Evolutionary conservation across 2,888 invertebrate genomes (phyloP).

Genomic region (Drosophila rellima): DNA sequence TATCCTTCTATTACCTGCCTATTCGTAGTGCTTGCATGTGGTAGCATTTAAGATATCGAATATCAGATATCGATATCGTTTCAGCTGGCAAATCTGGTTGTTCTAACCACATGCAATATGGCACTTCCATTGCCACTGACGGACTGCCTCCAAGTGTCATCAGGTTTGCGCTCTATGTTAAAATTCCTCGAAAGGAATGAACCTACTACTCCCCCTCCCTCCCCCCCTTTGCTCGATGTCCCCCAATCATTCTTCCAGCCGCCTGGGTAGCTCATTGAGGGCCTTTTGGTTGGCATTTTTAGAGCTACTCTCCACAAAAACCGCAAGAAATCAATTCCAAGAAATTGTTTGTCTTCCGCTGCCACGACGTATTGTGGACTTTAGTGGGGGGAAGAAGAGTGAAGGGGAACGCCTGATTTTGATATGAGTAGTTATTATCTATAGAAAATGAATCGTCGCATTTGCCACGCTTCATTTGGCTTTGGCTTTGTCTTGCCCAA

Average conservation of each 20-base stretch:
- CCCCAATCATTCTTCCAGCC: not conserved
- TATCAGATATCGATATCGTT: constrained; percentile 51
- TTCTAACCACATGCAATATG: constrained; percentile 48
- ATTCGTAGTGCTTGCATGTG: constrained; percentile 36
- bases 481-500: constrained; percentile 13
- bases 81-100: constrained; percentile 5
- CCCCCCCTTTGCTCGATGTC: not conserved
- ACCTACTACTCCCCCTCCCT: not conserved
- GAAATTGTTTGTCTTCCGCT: constrained; percentile 81
- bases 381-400: not conserved
- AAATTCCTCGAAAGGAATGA: constrained; percentile 36
- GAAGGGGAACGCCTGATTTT: constrained; percentile 3
- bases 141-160: constrained; percentile 24
- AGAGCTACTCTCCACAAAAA: constrained; percentile 77
- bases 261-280: constrained; percentile 9
- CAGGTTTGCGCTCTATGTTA: constrained; percentile 21
- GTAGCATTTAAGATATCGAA: constrained; percentile 52
- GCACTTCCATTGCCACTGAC: constrained; percentile 46
- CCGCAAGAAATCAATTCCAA: constrained; percentile 83
- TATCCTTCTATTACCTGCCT: constrained; percentile 1
- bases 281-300: constrained; percentile 62
- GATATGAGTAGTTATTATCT: constrained; percentile 25
- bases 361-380: constrained; percentile 39
- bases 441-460: constrained; percentile 65
- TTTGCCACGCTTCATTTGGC: constrained; percentile 66